phyloP scores from a whole-genome alignment of 2,797 vertebrate species.

The Lacerta viridis region DNA sequence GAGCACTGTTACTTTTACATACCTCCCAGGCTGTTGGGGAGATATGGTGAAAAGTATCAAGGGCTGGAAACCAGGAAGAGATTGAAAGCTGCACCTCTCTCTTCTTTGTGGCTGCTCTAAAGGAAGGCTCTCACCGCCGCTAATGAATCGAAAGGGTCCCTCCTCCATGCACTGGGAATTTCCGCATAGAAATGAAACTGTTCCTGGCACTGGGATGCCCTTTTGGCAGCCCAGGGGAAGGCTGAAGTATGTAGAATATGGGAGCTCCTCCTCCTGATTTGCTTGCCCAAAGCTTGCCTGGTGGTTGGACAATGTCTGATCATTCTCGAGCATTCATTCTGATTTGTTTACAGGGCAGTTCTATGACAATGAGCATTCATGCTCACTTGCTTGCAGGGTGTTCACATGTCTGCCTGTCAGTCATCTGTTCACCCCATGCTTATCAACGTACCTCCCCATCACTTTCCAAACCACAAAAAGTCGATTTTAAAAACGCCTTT shows the following conservation, averaged over 20 bases:
- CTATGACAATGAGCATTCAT: too few relatives aligned
- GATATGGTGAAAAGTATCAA: constrained; percentile 1
- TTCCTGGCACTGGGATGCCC: constrained; percentile 63
- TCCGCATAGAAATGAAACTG: constrained; percentile 76
- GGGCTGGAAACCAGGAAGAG: not conserved
- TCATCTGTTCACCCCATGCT: too few relatives aligned
- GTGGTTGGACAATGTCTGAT: too few relatives aligned
- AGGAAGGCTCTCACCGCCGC: constrained; percentile 54
- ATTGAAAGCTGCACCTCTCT: constrained; percentile 31
- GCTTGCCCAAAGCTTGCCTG: too few relatives aligned
- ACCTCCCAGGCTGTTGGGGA: constrained; percentile 13
- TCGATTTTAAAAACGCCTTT: too few relatives aligned
- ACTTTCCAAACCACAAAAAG: too few relatives aligned
- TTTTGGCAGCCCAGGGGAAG: constrained; percentile 77
- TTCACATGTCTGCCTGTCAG: too few relatives aligned
- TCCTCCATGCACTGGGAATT: constrained; percentile 66
- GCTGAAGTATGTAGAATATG: constrained; percentile 70
- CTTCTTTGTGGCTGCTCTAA: not conserved
- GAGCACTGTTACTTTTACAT: constrained; percentile 8
- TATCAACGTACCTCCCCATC: too few relatives aligned
- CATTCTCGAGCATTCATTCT: too few relatives aligned
- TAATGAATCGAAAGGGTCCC: constrained; percentile 73
- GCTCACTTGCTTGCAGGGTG: too few relatives aligned
- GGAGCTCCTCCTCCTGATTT: too few relatives aligned
- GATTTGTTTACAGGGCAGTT: too few relatives aligned